phyloP scores from a whole-genome alignment of 2,113 vertebrate species.

The Dissostichus mawsoni region DNA sequence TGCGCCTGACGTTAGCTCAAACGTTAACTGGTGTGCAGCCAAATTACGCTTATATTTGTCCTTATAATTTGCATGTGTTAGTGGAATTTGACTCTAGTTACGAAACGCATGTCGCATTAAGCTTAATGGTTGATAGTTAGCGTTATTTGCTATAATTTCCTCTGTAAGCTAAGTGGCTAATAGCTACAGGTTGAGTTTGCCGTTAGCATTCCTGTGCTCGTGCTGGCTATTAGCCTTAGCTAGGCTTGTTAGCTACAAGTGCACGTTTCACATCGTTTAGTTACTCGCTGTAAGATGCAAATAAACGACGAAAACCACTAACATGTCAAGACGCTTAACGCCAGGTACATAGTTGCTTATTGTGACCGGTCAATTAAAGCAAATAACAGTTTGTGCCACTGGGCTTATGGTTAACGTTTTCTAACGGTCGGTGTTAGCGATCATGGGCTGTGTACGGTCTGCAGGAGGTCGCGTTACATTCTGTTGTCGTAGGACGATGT shows the following conservation, averaged over 20 bases:
- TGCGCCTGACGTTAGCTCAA: not conserved
- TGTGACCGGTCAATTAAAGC: accelerated
- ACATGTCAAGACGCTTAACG: not conserved
- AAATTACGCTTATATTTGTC: not conserved
- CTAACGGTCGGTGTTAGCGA: constrained; percentile 1
- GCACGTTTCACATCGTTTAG: constrained; percentile 3
- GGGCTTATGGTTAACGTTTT: not conserved
- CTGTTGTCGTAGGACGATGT: not conserved
- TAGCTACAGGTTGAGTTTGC: not conserved
- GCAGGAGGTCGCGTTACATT: not conserved
- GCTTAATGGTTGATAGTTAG: too few relatives aligned
- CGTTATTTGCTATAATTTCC: not conserved
- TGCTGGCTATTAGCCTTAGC: constrained; percentile 39
- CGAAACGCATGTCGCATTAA: accelerated
- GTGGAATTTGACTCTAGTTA: accelerated
- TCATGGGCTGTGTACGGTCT: not conserved
- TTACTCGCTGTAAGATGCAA: not conserved
- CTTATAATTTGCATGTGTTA: accelerated
- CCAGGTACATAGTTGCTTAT: accelerated
- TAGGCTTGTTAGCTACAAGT: constrained; percentile 11
- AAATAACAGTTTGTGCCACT: too few relatives aligned
- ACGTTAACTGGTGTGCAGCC: not conserved
- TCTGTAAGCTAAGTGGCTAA: not conserved
- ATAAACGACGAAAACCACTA: not conserved
- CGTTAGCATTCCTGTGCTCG: constrained; percentile 30